A percentile compares a stretch with the other conserved stretches of the same genome.
phyloP scores from a whole-genome alignment of 2,888 invertebrate species.

The Lordiphosa fenestrarum region DNA sequence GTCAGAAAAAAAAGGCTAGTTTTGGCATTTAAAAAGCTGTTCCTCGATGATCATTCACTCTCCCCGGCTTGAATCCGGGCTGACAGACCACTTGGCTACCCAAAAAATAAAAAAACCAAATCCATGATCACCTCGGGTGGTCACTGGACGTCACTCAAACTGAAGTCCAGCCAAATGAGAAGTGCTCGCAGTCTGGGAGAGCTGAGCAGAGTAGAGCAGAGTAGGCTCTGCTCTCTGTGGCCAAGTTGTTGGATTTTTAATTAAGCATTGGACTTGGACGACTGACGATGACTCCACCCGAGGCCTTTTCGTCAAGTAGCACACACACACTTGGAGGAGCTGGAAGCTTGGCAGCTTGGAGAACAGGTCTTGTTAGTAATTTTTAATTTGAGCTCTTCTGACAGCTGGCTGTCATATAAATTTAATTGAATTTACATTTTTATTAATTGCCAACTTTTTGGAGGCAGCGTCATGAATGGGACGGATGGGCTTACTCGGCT shows the following conservation, averaged over 20 bases:
- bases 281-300: constrained; percentile 37
- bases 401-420: constrained; percentile 79
- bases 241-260: constrained; percentile 68
- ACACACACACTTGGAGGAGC: constrained; percentile 5
- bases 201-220: not conserved
- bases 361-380: constrained; percentile 76
- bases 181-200: constrained; percentile 27
- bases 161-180: constrained; percentile 72
- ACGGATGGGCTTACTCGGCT: constrained; percentile 3
- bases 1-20: not conserved
- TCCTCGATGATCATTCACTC: not conserved
- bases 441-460: constrained; percentile 73
- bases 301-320: constrained; percentile 48
- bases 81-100: constrained; percentile 60
- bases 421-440: constrained; percentile 80
- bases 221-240: constrained; percentile 19
- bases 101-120: constrained; percentile 18
- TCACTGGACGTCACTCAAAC: constrained; percentile 68
- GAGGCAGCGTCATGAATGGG: constrained; percentile 55
- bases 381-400: constrained; percentile 79
- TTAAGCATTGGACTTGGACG: constrained; percentile 49
- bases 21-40: constrained; percentile 4
- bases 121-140: constrained; percentile 59
- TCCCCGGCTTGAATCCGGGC: constrained; percentile 6
- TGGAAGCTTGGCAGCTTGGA: constrained; percentile 19